These are phyloP conservation scores for Echinometra lucunter DNA, from an alignment of 53 echinoderm and acorn worm species.

Conservation along the genomic window DNA sequence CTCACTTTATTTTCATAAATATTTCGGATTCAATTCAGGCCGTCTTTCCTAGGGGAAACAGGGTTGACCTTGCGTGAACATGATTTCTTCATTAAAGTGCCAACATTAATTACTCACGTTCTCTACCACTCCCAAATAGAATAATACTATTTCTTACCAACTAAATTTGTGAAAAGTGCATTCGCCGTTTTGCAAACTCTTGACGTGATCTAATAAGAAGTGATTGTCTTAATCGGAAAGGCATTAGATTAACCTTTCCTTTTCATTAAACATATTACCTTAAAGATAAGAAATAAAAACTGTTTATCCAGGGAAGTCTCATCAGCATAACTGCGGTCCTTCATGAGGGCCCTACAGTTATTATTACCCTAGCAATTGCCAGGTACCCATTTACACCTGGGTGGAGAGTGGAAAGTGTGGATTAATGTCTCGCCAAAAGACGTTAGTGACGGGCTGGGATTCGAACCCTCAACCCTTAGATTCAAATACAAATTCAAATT, in stretches of 20 bases:
- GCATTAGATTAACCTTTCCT: not conserved
- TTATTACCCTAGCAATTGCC: no score
- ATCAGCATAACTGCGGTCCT: no score
- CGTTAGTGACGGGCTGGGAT: no score
- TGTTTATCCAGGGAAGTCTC: no score
- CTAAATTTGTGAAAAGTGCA: not conserved
- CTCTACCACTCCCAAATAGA: not conserved
- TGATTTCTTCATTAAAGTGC: not conserved
- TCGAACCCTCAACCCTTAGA: no score
- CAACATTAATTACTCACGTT: not conserved
- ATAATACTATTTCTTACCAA: not conserved
- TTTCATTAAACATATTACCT: not conserved
- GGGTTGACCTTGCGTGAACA: not conserved
- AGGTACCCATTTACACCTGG: no score
- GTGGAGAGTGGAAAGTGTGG: no score
- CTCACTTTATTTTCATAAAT: not conserved
- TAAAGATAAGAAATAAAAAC: no score
- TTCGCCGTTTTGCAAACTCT: not conserved
- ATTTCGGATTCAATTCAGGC: not conserved
- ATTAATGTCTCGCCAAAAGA: no score
- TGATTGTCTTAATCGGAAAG: not conserved
- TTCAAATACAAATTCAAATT: no score
- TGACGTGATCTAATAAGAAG: not conserved
- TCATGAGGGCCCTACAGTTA: no score
- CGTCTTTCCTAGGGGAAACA: not conserved